Evolutionary conservation across 2,113 vertebrate genomes (phyloP), one percentile per base, ranked within the genome.

Genomic region (Urocynchramus pylzowi): DNA sequence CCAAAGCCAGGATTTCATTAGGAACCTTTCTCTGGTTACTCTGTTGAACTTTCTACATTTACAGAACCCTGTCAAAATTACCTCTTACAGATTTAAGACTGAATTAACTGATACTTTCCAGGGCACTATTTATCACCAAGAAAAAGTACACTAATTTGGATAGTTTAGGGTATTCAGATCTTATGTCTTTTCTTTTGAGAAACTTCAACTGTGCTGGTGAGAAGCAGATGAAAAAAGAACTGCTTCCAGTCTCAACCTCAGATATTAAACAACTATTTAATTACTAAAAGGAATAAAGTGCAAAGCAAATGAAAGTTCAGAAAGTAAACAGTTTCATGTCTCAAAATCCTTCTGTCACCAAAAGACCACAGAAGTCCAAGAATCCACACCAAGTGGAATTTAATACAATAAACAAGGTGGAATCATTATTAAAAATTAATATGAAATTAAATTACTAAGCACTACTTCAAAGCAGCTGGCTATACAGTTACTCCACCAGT

Each of bases 1-100:
- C 68, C 44, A 81, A 94, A 93, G 85, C 64, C 80, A 96, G 73
- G 54, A 75, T 41, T 96, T 95, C 93, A 97, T 92, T 89, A 95
- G 68, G 60, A 93, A 57, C 80, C 52, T 81, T 93, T 92, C 95
- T 96, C 95, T 93, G 45, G 90, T 95, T 95, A 89, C 88, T 88
- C 33, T 78, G 54, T 86, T 93, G 84, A 92, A 93, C 78, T 92
- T 94, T 86, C 90, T 93, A 63, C 87, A 90, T 77, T 91, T 96
- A 88, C 75, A 93, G 84, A 94, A 83, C 67, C 33, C 59, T 86
- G 68, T 93, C 84, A 89, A 76, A 96, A 90, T 68, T 88, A 85
- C 76, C 61, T 95, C 80, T 92, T 82, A 89, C 83, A 92, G 81
- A 90, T 85, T 47, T 85, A 81, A 86, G 47, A 70, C 68, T 17